Evolutionary conservation across 2,888 invertebrate species (phyloP), one percentile per base, ranked within the genome.

Genomic region (Caenorhabditis sp.): DNA sequence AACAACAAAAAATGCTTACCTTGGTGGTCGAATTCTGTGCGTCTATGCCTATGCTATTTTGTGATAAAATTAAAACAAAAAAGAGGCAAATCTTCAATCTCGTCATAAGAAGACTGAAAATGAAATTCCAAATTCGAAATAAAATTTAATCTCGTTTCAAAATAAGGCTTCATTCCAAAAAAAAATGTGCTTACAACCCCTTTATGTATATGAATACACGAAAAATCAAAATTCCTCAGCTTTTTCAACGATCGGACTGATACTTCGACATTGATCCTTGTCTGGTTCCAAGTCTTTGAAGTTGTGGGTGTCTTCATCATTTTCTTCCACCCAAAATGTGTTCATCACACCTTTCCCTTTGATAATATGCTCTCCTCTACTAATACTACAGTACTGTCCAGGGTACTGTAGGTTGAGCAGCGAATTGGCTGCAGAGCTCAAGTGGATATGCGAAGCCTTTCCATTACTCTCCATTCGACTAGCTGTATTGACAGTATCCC

Each of bases 401-500:
- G 78, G 67, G 52, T 77, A 77, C 25, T 78, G 68, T 20, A 67
- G 61, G 14, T 72, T 58, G 21, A 79, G 77, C 31, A 81, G 65
- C 31, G 72, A 72, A 27, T 76, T 66, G 8, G 83, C 77, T 2
- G 77, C 76, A 0, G 66, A 63, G 0, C 84, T 80, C 57, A 84
- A 72, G 62, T 84, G 84, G 27, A 84, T 82, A 21, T 63, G 62
- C 14, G 62, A 61, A 14, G 76, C 67, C 70, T 85, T 84, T 49
- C 84, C 79, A 70, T 85, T 82, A 57, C 70, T 71, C 53, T 84
- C 84, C 85, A 84, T 85, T 36, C 84, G 67, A 0, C 73, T 72
- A 3, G 84, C 84, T 10, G 84, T 84, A 61, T 84, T 84, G 14
- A 84, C 82, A 1, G 83, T 83, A 56, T 84, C 84, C 14, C 84